Percentiles rank a stretch among this genome's conserved stretches.
These are phyloP conservation scores for Papilio dardanus DNA, from an alignment of 1,140 invertebrate genomes.

Conservation along the genomic window DNA sequence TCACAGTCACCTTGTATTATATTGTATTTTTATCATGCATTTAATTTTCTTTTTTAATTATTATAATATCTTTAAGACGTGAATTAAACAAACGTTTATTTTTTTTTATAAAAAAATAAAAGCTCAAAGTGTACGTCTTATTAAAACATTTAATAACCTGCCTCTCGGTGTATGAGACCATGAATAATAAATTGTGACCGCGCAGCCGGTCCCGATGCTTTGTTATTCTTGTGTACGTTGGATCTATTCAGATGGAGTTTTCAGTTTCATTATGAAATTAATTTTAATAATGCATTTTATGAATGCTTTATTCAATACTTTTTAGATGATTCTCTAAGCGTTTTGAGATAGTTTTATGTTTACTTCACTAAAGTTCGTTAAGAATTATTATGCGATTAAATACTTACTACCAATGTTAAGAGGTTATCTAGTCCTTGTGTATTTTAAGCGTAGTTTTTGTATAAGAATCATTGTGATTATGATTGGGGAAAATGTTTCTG, in stretches of 20 bases:
- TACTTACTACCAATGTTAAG: no score
- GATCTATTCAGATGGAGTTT: neutral
- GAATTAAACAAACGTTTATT: neutral
- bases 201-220: neutral
- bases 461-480: no score
- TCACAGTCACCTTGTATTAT: no score
- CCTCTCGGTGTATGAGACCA: slow-evolving; percentile 7
- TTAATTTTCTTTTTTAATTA: neutral
- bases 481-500: neutral
- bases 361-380: no score
- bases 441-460: no score
- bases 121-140: neutral
- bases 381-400: neutral
- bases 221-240: slow-evolving; percentile 5
- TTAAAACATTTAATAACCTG: slow-evolving; percentile 13
- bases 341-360: neutral
- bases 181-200: slow-evolving; percentile 15
- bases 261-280: slow-evolving; percentile 8
- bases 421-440: no score
- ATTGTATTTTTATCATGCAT: no score
- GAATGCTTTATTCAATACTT: neutral
- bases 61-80: neutral
- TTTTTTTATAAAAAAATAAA: neutral
- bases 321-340: neutral
- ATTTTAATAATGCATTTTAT: neutral